Evolutionary conservation across 2,797 vertebrate genomes (phyloP), one percentile per base, ranked within the genome.

Genomic region (Aulostomus chinensis): DNA sequence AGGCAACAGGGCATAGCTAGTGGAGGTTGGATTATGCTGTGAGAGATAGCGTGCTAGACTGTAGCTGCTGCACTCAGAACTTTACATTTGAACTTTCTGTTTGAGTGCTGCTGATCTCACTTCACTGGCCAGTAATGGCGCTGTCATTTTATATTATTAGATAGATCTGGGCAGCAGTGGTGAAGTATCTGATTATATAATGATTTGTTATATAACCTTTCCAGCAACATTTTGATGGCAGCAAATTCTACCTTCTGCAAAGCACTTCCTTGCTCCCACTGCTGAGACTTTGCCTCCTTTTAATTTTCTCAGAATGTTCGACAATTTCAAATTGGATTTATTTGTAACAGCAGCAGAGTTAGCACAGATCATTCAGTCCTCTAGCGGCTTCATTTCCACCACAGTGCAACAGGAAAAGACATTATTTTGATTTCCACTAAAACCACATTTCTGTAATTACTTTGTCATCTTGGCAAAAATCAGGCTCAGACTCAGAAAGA

Each of bases 121-220:
- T 39, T 54, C 49, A 62, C 39, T 68, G 28, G 34, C 12, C 24
- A 37, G 37, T 42, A 36, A 54, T 42, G 12, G 13, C 16, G 21
- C 36, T 58, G 55, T 68, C 50, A 54, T 76, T 74, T 60, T 47
- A 6, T 39, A 31, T 63, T 25, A 50, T 47, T 21, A 13, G 40
- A 53, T 49, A 36, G 39, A 60, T 45, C 7, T 36, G 14, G 54
- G 46, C 20, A 22, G 46, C 20, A 22, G 40, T 52, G 51, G 45
- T 67, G 51, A 58, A 68, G 18, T 47, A 31, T 69, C 60, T 42
- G 24, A 68, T 79, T 76, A 39, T 30, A 22, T 61, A 65, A 80
- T 33, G 42, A 59, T 50, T 62, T 43, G 40, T 82, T 67, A 37
- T 13, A 30, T 68, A 76, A 84, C 52, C 4, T 47, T 43, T 52